Base-by-base conservation (phyloP, 2,888 invertebrate species). In the Dexiosoma caninum region DNA sequence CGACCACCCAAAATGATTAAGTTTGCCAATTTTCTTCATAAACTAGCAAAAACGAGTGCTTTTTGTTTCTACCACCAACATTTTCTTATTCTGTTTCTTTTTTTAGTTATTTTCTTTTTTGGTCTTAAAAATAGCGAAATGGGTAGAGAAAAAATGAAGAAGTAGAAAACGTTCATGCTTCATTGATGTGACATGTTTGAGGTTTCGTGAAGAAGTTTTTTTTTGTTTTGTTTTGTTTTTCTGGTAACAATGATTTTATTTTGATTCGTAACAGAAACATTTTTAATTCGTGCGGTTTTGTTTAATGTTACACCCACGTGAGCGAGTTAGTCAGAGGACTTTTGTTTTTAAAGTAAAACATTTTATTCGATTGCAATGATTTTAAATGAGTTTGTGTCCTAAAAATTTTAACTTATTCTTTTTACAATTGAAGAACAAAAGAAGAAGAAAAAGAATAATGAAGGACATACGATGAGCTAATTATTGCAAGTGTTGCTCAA, bases 1-100 rank as follows among this genome's bases (percentile, higher is more conserved):
- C 78, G 84, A 78, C 83, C 84, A 83, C 84, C 83, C 83, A 83
- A 82, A 82, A 83, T 77, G 57, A 35, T 67, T 71, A 71, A 55
- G 37, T 60, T 71, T 60, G 53, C 21, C 16, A 69, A 67, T 64
- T 80, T 76, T 76, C 71, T 49, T 80, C 55, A 71, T 71, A 67
- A 71, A 53, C 71, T 46, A 37, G 40, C 40, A 53, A 66, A 64
- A 60, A 9, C 7, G 32, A 21, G 21, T 21, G 55, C 35, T 55
- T 72, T 32, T 53, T 49, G 62, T 42, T 19, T 14, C 19, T 9
- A 30, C 62, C 19, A n/a, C 30, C 57, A 70, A 37, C 60, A 66
- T 60, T 55, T 67, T 16, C 53, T 40, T 57, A 30, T 16, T 21
- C 23, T 37, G 46, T 49, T 74, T 78, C 32, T 44, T 27, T 32